Evolutionary conservation across 2,113 vertebrate genomes (phyloP).

Genomic region (Platysternon megacephalum): DNA sequence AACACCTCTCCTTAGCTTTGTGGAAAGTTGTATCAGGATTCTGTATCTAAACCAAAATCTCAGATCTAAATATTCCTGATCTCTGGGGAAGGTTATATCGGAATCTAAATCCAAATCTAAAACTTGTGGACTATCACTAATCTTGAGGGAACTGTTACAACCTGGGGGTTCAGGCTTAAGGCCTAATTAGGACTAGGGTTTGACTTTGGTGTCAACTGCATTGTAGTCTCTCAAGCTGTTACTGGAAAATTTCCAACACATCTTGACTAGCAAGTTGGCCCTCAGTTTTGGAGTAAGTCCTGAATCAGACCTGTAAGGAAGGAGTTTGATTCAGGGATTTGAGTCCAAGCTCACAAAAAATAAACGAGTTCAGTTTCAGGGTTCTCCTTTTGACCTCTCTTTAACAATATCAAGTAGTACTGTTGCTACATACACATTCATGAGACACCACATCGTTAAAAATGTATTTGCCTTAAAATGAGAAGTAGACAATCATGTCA

Average conservation of each 20-base stretch:
- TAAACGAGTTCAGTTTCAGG: background rate
- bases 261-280: background rate
- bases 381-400: background rate
- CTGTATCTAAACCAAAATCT: background rate
- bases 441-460: too few species aligned
- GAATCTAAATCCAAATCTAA: background rate
- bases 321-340: background rate
- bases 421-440: background rate
- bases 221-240: background rate
- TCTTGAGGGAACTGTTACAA: background rate
- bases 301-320: background rate
- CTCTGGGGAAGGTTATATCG: background rate
- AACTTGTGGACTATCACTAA: background rate
- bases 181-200: background rate
- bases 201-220: background rate
- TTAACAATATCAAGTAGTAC: background rate
- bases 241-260: background rate
- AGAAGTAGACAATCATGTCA: too few species aligned
- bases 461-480: too few species aligned
- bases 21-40: background rate
- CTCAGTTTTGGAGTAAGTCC: background rate
- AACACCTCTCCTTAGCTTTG: background rate
- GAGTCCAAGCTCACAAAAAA: background rate
- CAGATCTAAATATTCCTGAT: background rate
- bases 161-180: background rate